Evolutionary conservation across 2,113 vertebrate genomes (phyloP), one percentile per base, ranked within the genome.

Genomic region (Okapia johnstoni): DNA sequence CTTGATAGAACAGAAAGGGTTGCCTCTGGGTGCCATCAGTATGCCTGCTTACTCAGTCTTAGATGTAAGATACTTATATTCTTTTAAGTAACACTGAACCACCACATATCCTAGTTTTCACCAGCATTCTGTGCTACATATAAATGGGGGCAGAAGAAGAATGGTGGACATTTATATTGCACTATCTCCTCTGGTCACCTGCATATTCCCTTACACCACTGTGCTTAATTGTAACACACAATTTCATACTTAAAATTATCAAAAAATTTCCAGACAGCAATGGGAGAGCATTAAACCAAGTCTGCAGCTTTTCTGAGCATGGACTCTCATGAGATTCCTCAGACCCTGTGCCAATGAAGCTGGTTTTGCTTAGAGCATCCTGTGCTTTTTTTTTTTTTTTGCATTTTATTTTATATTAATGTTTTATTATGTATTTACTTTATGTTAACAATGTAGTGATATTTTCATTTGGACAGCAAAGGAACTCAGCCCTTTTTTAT

Each of bases 161-260:
- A 96, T 36, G n/a, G 6, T 19, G n/a, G 48, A 8, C 7, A 7
- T 0, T 40, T 4, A 5, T 1, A 12, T 11, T 46, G 3, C 1
- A 21, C 2, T 43, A 4, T 80, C 23, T 81, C 23, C 55, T 83
- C 46, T 57, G 11, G 6, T 70, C 5, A 0, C 23, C 19, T 4
- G 21, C 16, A 9, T 61, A 4, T n/a, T 36, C 10, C 25, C 43
- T 58, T 19, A 11, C 5, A 77, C 8, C 3, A 54, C 5, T 17
- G 1, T 16, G 54, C 33, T 52, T 57, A 66, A 7, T 50, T 1
- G 8, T 6, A 46, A 88, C 57, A 58, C 1, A 50, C 2, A 52
- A 48, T 73, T 79, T 93, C 16, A 79, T 40, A 70, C 3, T 43
- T 46, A 48, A 96, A 84, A 40, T 84, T 80, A 46, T 85, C 43